Conservation (phyloP, 2,113 vertebrate genomes). For the Pseudorhombus dupliciocellatus region DNA sequence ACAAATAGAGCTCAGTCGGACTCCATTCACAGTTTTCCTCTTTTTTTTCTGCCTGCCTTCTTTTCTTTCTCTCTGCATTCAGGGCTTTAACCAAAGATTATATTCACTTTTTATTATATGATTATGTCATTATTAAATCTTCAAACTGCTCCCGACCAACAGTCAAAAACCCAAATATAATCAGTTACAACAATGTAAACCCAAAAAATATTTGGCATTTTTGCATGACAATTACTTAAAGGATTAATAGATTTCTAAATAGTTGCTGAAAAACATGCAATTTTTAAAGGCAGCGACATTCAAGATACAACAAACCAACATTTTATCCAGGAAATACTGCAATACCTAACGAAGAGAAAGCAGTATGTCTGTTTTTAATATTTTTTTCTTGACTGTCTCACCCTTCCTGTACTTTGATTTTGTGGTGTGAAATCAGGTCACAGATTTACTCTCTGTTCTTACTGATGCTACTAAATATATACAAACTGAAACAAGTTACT, state of each 20-base stretch:
- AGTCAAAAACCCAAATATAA: not conserved
- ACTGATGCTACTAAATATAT: no score
- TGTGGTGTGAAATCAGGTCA: not conserved
- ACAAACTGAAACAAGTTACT: no score
- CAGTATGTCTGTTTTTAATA: not conserved
- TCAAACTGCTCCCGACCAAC: not conserved
- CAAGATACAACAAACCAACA: not conserved
- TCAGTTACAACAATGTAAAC: not conserved
- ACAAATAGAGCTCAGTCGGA: slow-evolving; percentile 50
- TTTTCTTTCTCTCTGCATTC: not conserved
- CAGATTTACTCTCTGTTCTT: not conserved
- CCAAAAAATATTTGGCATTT: not conserved
- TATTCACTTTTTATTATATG: not conserved
- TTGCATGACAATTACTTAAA: not conserved
- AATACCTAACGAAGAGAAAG: not conserved
- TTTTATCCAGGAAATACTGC: not conserved
- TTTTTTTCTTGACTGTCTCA: not conserved
- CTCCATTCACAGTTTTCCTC: slow-evolving; percentile 43
- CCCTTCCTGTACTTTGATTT: not conserved
- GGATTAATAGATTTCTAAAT: not conserved
- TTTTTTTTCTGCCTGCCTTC: slow-evolving; percentile 4
- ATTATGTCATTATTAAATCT: not conserved
- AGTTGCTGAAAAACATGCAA: not conserved
- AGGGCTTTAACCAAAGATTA: not conserved
- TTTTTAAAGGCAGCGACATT: not conserved